Base-by-base conservation (phyloP, 2,113 vertebrate species). In the Trichomycterus rosablanca region DNA sequence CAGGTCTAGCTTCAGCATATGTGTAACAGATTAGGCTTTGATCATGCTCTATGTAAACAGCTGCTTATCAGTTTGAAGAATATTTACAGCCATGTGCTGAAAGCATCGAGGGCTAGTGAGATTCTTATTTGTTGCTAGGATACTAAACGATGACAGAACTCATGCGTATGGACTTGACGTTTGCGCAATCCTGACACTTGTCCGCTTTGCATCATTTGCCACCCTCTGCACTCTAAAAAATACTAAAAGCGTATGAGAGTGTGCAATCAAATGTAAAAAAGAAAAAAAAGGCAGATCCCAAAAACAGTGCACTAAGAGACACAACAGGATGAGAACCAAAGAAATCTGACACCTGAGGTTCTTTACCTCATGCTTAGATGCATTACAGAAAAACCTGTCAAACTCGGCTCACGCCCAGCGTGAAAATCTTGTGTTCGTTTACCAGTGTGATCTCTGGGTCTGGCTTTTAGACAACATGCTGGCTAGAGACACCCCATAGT, bases 41-140 rank as follows among this genome's bases (percentile, higher is more conserved):
- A 82, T 76, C 44, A 16, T 32, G 18, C 15, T 75, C 50, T 64
- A 34, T 71, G 52, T 68, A 78, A 83, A 79, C 69, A 79, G 48
- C 62, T 43, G 45, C 65, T 74, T 49, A 72, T 76, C 67, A 58
- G 54, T 45, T 72, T 48, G 40, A 45, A 64, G 72, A 71, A 37
- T 68, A 58, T 66, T 63, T 68, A 72, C 68, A 71, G 59, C 53
- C 24, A 45, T 51, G 45, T 67, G 66, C 34, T 49, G 40, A 63
- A 59, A 67, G 55, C 61, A 59, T 52, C 9, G n/a, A 49, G 46
- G 35, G 34, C 51, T 62, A 20, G 34, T 12, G 34, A 40, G 45
- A 73, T 74, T 75, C 73, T 71, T 67, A 43, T 65, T 26, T 55
- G 81, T 83, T 87, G 81, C 84, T 79, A 78, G 77, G 84, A 74